Evolutionary conservation across 2,888 invertebrate genomes (phyloP).

Genomic region (Tipula helvola): DNA sequence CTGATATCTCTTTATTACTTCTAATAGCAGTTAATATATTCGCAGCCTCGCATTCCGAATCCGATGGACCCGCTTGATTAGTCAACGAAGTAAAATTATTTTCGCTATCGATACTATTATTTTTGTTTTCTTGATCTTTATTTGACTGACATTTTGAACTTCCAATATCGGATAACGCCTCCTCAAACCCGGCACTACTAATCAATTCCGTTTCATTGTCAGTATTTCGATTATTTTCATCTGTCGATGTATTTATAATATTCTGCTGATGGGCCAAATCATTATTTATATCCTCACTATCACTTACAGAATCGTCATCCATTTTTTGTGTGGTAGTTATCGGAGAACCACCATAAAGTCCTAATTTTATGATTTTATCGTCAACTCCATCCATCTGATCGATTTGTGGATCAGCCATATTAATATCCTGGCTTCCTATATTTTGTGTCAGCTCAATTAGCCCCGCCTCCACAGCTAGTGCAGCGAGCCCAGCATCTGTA

Average conservation of each 20-base stretch:
- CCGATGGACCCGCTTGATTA: conserved; percentile 19
- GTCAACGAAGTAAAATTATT: neutral
- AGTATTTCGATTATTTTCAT: conserved; percentile 8
- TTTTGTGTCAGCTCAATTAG: conserved; percentile 29
- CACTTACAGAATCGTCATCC: neutral
- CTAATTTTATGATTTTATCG: conserved; percentile 21
- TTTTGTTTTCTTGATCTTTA: neutral
- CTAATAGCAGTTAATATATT: conserved; percentile 31
- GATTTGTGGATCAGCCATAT: conserved; percentile 24
- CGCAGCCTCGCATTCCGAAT: conserved; percentile 31
- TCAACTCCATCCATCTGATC: conserved; percentile 29
- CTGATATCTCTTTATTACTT: conserved; percentile 17
- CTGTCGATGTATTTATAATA: conserved; percentile 10
- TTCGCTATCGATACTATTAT: neutral
- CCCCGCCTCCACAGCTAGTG: conserved; percentile 48
- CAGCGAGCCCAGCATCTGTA: conserved; percentile 48
- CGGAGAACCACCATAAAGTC: conserved; percentile 21
- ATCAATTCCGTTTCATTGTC: conserved; percentile 11
- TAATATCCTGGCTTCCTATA: conserved; percentile 17
- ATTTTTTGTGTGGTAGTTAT: conserved; percentile 11
- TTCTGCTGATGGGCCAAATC: conserved; percentile 16
- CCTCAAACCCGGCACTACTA: neutral
- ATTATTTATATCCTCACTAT: conserved; percentile 16
- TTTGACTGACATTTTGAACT: neutral
- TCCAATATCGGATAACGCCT: neutral